Percentiles rank a stretch among this genome's conserved stretches.
Conservation (phyloP, 2,113 vertebrate genomes). For the Embiotoca jacksoni region DNA sequence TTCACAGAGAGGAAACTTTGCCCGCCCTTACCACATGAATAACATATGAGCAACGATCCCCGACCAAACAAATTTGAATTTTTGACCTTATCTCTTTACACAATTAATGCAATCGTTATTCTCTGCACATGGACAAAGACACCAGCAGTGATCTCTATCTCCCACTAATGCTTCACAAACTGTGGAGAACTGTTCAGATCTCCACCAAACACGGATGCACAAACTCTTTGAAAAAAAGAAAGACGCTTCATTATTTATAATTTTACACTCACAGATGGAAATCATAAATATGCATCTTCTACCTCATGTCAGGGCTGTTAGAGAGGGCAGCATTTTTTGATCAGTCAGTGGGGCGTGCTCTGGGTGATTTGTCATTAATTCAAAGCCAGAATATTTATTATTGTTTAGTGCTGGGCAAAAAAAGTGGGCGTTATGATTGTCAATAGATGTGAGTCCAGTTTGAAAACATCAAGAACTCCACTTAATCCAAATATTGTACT, state of each 20-base stretch:
- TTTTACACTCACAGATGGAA: slow-evolving; percentile 67
- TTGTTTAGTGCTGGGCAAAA: slow-evolving; percentile 40
- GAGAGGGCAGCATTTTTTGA: slow-evolving; percentile 63
- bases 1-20: slow-evolving; percentile 33
- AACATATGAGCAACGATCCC: slow-evolving; percentile 21
- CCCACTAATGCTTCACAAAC: background rate
- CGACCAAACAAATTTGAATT: slow-evolving; percentile 1
- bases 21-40: background rate
- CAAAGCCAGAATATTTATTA: slow-evolving; percentile 72
- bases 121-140: slow-evolving; percentile 17
- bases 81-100: slow-evolving; percentile 13
- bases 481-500: too few species aligned
- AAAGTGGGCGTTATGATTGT: background rate
- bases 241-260: slow-evolving; percentile 55
- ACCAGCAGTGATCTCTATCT: slow-evolving; percentile 2
- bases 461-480: background rate
- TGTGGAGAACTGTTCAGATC: background rate
- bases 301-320: slow-evolving; percentile 65
- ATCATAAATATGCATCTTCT: slow-evolving; percentile 76
- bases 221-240: slow-evolving; percentile 12
- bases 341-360: slow-evolving; percentile 58
- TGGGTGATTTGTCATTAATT: slow-evolving; percentile 70
- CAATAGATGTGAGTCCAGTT: background rate
- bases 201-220: background rate
- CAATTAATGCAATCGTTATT: slow-evolving; percentile 21